Conservation (phyloP, 2,113 vertebrate species). For the Coryphaenoides rupestris region DNA sequence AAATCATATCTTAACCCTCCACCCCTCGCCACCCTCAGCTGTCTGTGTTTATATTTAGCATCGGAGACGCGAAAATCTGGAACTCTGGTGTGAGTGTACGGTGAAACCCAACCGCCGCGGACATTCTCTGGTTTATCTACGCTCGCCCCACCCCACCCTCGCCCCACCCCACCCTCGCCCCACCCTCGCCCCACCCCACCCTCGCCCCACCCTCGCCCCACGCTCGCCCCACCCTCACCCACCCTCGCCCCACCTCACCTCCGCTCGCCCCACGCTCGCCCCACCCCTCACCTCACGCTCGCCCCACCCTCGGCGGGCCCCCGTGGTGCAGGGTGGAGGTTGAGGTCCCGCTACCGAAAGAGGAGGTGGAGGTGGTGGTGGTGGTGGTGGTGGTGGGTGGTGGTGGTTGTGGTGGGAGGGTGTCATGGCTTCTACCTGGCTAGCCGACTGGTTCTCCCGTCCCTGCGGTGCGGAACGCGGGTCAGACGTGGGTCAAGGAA, state of each 20-base stretch:
- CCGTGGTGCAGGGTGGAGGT: slow-evolving; percentile 9
- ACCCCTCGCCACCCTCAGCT: slow-evolving; percentile 59
- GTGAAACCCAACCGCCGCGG: slow-evolving; percentile 42
- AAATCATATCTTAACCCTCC: slow-evolving; percentile 59
- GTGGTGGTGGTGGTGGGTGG: slow-evolving; percentile 17
- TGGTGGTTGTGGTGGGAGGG: not conserved
- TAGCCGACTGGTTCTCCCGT: too few species aligned
- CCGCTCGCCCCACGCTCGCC: not conserved
- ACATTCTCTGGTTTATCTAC: slow-evolving; percentile 25
- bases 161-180: not conserved
- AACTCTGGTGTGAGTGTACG: slow-evolving; percentile 42
- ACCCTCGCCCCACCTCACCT: not conserved
- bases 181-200: not conserved
- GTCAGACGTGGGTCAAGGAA: too few species aligned
- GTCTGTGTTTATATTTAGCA: slow-evolving; percentile 71
- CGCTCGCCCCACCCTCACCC: not conserved
- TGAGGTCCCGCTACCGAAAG: not conserved
- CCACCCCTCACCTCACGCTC: too few species aligned
- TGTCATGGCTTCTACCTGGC: too few species aligned
- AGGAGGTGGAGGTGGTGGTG: too few species aligned
- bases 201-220: not conserved
- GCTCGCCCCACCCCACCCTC: not conserved
- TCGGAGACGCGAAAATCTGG: slow-evolving; percentile 28
- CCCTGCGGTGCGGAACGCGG: too few species aligned
- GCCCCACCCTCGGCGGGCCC: slow-evolving; percentile 9